phyloP scores from a whole-genome alignment of 2,888 invertebrate species.

The Dioctria linearis region DNA sequence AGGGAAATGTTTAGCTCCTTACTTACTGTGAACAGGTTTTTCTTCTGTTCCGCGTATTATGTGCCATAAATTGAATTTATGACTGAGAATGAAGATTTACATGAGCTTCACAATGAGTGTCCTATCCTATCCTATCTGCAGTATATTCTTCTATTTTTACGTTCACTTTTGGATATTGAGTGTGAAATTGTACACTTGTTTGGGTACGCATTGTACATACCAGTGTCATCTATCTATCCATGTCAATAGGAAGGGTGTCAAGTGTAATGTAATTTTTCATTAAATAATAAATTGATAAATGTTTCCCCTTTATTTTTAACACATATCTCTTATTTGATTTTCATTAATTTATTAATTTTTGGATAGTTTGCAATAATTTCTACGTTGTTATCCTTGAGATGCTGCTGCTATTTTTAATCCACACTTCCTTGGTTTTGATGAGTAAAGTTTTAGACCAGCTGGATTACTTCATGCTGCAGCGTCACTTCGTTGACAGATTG shows the following conservation, averaged over 20 bases:
- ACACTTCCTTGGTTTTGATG: no score
- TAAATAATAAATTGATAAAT: no score
- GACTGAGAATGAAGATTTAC: constrained; percentile 43
- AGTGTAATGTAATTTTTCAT: neutral
- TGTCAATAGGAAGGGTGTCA: neutral
- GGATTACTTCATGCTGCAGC: no score
- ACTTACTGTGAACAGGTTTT: constrained; percentile 28
- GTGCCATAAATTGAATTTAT: constrained; percentile 50
- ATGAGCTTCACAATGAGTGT: constrained; percentile 22
- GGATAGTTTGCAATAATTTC: no score
- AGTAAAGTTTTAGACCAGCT: no score
- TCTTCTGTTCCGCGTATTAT: constrained; percentile 49
- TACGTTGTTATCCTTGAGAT: no score
- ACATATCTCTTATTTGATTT: no score
- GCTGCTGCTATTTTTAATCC: no score
- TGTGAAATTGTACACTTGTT: constrained; percentile 53
- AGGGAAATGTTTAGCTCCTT: constrained; percentile 22
- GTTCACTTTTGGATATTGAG: constrained; percentile 31
- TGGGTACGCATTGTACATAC: constrained; percentile 26
- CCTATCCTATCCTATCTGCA: constrained; percentile 5
- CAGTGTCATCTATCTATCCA: constrained; percentile 7
- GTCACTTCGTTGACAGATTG: no score
- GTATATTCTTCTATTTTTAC: neutral
- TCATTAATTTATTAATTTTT: no score
- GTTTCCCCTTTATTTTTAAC: no score